Evolutionary conservation across 2,797 vertebrate species (phyloP).

Genomic region (Fistularia commersonii): DNA sequence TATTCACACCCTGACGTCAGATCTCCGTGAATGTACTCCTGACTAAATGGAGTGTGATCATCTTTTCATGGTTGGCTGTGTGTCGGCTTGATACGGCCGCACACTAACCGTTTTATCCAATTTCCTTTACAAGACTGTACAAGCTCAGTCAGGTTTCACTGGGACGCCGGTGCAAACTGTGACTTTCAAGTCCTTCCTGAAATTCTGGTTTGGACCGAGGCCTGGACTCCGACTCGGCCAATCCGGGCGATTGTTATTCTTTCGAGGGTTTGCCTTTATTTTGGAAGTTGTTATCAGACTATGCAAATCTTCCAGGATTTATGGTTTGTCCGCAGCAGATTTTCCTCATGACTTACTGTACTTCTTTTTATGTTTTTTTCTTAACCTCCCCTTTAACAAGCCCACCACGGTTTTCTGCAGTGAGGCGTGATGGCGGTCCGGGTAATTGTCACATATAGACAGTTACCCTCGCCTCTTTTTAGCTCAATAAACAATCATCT

Average conservation of each 20-base stretch:
- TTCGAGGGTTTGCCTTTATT: background rate
- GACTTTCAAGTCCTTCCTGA: slow-evolving; percentile 6
- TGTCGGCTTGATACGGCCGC: background rate
- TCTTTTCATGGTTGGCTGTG: background rate
- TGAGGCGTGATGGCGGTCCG: background rate
- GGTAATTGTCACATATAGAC: no score
- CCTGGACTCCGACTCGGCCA: background rate
- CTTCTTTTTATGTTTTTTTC: no score
- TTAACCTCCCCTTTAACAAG: no score
- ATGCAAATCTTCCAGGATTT: background rate
- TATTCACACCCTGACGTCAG: no score
- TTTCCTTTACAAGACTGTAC: background rate
- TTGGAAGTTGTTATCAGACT: background rate
- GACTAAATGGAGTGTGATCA: no score
- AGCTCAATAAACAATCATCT: slow-evolving; percentile 10
- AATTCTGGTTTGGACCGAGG: background rate
- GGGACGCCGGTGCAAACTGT: background rate
- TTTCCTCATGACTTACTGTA: background rate
- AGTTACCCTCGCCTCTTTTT: background rate
- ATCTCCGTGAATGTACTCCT: no score
- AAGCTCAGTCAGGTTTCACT: slow-evolving; percentile 4
- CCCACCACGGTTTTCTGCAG: no score
- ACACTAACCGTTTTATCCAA: background rate
- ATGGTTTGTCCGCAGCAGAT: background rate
- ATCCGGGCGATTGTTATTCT: slow-evolving; percentile 1